Evolutionary conservation across 2,113 vertebrate genomes (phyloP).

Genomic region (Myrmophylax atrothorax): DNA sequence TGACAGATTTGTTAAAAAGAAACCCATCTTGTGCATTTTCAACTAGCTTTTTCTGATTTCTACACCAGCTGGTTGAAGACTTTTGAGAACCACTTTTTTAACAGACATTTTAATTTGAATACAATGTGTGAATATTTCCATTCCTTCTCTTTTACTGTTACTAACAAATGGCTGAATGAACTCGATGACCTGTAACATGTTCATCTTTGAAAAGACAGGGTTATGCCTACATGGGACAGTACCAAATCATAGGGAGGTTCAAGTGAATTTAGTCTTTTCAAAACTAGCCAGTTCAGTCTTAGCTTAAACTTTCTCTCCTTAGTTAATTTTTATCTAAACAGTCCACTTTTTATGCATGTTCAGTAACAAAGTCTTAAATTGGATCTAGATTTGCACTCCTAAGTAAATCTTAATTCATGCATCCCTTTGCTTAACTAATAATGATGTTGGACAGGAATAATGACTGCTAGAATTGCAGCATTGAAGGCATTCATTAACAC

Average conservation of each 20-base stretch:
- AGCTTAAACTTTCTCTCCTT: conserved; percentile 20
- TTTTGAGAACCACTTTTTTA: not conserved
- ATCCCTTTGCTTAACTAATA: conserved; percentile 62
- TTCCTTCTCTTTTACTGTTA: not conserved
- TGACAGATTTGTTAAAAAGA: not conserved
- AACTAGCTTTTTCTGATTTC: conserved; percentile 10
- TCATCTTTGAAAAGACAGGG: not conserved
- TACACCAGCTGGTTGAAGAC: conserved; percentile 15
- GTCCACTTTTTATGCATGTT: conserved; percentile 31
- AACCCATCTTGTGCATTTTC: not conserved
- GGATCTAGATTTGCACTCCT: conserved; percentile 47
- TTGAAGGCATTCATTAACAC: conserved; percentile 67
- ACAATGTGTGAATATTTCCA: not conserved
- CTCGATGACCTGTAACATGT: not conserved
- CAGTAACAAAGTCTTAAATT: conserved; percentile 40
- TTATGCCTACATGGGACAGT: not conserved
- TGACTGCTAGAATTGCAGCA: conserved; percentile 13
- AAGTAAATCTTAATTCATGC: conserved; percentile 57
- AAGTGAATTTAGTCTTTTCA: conserved; percentile 2
- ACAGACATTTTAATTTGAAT: conserved; percentile 30
- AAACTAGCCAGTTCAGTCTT: not conserved
- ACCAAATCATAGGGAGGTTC: not conserved
- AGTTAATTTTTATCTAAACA: not conserved
- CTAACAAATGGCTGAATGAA: not conserved
- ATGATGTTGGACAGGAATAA: conserved; percentile 59